Conservation (phyloP, 2,797 vertebrate genomes). For the Muscicapa striata region DNA sequence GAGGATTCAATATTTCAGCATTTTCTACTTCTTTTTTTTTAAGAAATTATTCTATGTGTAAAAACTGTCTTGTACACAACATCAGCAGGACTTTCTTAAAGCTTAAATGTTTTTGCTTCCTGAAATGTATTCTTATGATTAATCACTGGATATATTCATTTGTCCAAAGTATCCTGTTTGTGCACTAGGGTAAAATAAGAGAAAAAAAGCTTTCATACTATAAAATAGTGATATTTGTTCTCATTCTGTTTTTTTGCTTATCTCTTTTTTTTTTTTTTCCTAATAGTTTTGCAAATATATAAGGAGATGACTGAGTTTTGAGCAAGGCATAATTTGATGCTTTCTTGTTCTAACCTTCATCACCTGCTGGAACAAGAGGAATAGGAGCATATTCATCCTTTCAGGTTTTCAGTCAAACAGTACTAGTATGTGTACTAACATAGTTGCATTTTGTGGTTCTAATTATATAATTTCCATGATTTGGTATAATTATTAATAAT, state of each 20-base stretch:
- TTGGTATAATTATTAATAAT: not conserved
- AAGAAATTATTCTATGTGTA: not conserved
- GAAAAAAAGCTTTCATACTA: not conserved
- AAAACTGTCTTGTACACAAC: not conserved
- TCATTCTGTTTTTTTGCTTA: not conserved
- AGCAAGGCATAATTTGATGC: not conserved
- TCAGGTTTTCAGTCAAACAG: not conserved
- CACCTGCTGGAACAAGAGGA: not conserved
- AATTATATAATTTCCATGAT: not conserved
- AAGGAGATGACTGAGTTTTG: not conserved
- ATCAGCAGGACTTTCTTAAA: not conserved
- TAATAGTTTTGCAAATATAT: not conserved
- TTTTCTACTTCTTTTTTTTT: not conserved
- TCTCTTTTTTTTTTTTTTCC: not conserved
- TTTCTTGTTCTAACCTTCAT: not conserved
- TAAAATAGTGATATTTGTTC: not conserved
- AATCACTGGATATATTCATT: not conserved
- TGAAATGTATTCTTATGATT: not conserved
- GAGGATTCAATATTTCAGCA: constrained; percentile 2
- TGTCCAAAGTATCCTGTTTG: not conserved
- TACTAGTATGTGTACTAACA: not conserved
- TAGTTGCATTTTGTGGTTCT: not conserved
- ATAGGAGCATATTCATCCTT: not conserved
- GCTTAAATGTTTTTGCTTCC: not conserved
- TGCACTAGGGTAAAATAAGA: not conserved